Evolutionary conservation across 1,140 invertebrate species (phyloP).

Genomic region (Lucilia sericata): DNA sequence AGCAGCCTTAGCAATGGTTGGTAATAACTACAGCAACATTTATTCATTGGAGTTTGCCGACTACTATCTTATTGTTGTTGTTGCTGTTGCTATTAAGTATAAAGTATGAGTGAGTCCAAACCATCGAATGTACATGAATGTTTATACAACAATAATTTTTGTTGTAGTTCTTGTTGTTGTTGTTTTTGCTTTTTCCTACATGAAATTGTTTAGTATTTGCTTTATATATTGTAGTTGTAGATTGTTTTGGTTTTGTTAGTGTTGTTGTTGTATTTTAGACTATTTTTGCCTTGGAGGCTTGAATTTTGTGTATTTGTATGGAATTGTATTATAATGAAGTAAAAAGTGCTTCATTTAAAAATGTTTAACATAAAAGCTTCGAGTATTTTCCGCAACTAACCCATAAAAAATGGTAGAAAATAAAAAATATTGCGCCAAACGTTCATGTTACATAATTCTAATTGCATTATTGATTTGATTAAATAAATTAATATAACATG

Average conservation of each 20-base stretch:
- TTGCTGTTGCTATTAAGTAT: conserved; percentile 44
- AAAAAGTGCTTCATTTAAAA: conserved; percentile 9
- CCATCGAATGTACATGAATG: conserved; percentile 19
- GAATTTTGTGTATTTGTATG: conserved; percentile 48
- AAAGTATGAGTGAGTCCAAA: conserved; percentile 12
- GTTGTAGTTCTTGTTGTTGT: not conserved
- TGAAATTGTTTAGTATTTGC: conserved; percentile 19
- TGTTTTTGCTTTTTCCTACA: not conserved
- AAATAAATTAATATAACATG: no score
- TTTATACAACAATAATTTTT: conserved; percentile 8
- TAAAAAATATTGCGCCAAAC: no score
- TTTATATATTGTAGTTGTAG: not conserved
- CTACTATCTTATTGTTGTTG: conserved; percentile 52
- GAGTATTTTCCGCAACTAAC: not conserved
- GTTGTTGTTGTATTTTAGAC: not conserved
- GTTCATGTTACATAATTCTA: no score
- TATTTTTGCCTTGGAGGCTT: conserved; percentile 10
- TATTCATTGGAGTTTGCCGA: conserved; percentile 43
- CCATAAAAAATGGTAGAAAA: not conserved
- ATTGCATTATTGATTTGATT: no score
- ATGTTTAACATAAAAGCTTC: conserved; percentile 12
- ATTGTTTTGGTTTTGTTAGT: conserved; percentile 22
- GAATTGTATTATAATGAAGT: conserved; percentile 57
- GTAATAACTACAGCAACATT: conserved; percentile 29
- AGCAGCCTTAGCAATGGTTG: not conserved